These are phyloP conservation scores for Drosophila lutescens DNA, from an alignment of 2,888 invertebrate species.

Conservation along the genomic window DNA sequence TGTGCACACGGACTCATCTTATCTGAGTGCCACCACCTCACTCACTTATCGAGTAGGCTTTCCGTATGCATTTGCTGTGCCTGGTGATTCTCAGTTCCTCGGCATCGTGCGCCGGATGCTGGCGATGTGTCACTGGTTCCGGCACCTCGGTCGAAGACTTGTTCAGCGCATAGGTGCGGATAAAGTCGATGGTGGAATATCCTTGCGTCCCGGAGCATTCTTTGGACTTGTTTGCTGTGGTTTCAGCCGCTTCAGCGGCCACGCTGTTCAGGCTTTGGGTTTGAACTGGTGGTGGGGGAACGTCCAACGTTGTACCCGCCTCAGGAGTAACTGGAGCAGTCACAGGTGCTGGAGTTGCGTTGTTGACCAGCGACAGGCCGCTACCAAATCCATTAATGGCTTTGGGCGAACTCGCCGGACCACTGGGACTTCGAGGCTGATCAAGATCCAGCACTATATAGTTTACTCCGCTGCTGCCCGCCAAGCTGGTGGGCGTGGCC, in stretches of 20 bases:
- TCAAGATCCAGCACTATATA: constrained; percentile 84
- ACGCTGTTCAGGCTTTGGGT: constrained; percentile 46
- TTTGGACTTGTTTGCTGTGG: constrained; percentile 22
- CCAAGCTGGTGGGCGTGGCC: constrained; percentile 64
- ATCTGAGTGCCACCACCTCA: constrained; percentile 62
- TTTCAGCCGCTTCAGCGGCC: constrained; percentile 26
- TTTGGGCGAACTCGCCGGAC: constrained; percentile 46
- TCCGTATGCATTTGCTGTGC: constrained; percentile 90
- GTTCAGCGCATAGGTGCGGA: constrained; percentile 95
- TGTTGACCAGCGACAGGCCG: constrained; percentile 17
- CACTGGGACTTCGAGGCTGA: constrained; percentile 76
- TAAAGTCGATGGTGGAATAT: constrained; percentile 92
- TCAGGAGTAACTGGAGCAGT: constrained; percentile 48
- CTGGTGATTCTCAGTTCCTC: constrained; percentile 92
- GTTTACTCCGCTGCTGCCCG: constrained; percentile 74
- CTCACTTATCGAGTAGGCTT: constrained; percentile 87
- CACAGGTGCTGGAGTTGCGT: constrained; percentile 8
- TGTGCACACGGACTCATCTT: not conserved
- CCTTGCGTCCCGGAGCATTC: constrained; percentile 63
- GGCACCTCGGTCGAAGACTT: constrained; percentile 85
- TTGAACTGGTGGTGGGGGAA: constrained; percentile 16
- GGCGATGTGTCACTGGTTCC: constrained; percentile 56
- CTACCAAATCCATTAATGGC: constrained; percentile 24
- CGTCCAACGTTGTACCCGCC: constrained; percentile 24
- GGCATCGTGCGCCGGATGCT: constrained; percentile 87